Evolutionary conservation across 2,113 vertebrate species (phyloP), one percentile per base, ranked within the genome.

Genomic region (Thalassarche chlororhynchos): DNA sequence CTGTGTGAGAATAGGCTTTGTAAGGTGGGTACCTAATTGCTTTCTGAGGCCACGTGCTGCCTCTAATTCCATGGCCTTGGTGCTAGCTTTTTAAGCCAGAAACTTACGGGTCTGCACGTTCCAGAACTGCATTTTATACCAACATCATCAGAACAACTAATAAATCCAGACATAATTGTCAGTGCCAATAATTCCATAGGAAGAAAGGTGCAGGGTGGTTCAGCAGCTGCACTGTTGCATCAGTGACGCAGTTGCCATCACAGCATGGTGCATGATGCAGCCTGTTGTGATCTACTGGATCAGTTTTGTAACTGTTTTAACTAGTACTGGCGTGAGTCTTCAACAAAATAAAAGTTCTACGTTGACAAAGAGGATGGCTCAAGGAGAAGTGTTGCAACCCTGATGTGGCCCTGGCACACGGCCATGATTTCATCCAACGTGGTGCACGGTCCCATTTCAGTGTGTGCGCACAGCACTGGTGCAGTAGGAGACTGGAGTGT

Each of bases 171-270:
- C 12, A 4, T 42, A 9, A 47, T n/a, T 51, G 7, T 46, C 51
- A 58, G 40, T 51, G 38, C 8, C 23, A 8, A 14, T 68, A 17
- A 71, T 91, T 84, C 36, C 42, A 2, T 2, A 8, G 60, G 55
- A 52, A 19, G 60, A 25, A 65, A 13, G 69, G 12, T 46, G 46
- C 52, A 61, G 40, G 25, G 14, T 64, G 65, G 40, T 57, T 84
- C 60, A 57, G 42, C 57, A 47, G 44, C 29, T 64, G 17, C 44
- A 4, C 5, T 58, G 26, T 25, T 3, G 0, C 8, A 10, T 23
- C 5, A 2, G 31, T 29, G 68, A 47, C 0, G 0, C 13, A 6
- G 24, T 17, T 38, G 28, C 36, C 2, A 2, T 32, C 55, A 42
- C 46, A 51, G 34, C 49, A 16, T 4, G 14, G 25, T 16, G 32